These are phyloP conservation scores for Meles meles DNA, from an alignment of 2,113 vertebrate genomes.

Conservation along the genomic window DNA sequence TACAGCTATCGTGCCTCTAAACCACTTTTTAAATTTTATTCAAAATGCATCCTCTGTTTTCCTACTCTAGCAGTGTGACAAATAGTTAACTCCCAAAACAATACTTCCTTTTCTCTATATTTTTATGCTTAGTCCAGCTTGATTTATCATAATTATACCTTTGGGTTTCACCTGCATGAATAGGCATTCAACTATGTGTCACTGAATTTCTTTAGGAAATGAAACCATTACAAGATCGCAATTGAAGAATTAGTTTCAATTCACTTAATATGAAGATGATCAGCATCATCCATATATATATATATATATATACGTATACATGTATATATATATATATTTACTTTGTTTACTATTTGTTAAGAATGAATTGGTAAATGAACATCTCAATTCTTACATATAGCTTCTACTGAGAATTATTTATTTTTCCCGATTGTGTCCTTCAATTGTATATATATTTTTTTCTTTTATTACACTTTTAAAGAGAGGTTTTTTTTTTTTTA, in stretches of 20 bases:
- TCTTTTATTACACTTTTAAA: neutral
- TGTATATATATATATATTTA: neutral
- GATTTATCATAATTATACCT: neutral
- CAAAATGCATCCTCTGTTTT: neutral
- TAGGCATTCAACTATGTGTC: neutral
- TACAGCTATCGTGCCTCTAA: neutral
- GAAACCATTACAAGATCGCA: neutral
- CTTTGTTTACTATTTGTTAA: neutral
- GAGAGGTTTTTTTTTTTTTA: neutral
- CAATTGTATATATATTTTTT: neutral
- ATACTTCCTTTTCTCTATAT: neutral
- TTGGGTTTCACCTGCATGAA: neutral
- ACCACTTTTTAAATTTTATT: neutral
- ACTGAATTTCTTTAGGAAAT: neutral
- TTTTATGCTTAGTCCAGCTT: neutral
- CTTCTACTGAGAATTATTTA: neutral
- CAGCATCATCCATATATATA: neutral
- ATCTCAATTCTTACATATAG: neutral
- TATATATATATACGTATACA: neutral
- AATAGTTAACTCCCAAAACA: neutral
- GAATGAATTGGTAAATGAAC: neutral
- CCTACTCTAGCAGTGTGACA: neutral
- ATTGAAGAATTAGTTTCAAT: neutral
- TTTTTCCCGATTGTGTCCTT: neutral
- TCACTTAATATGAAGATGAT: neutral